Percentiles rank a stretch among this genome's conserved stretches.
Evolutionary conservation across 2,888 invertebrate species (phyloP).

Genomic region (Apamea sordens): DNA sequence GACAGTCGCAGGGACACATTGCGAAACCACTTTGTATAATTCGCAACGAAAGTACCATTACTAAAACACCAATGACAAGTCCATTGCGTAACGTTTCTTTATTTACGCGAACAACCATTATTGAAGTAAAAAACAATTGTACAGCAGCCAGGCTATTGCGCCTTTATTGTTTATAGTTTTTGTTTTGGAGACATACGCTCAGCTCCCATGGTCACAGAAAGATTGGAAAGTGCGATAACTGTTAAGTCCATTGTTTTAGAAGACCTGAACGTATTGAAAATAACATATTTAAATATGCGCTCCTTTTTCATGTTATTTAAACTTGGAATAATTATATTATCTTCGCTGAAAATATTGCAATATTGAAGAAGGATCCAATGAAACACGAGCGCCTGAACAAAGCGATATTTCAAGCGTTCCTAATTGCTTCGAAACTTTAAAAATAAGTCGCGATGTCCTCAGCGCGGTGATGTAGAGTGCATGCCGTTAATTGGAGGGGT

Average conservation of each 20-base stretch:
- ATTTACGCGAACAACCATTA: constrained; percentile 51
- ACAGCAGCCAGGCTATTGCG: constrained; percentile 16
- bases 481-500: constrained; percentile 72
- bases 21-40: constrained; percentile 54
- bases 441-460: constrained; percentile 36
- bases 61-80: constrained; percentile 61
- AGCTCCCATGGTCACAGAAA: constrained; percentile 32
- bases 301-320: constrained; percentile 5
- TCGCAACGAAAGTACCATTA: constrained; percentile 51
- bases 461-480: constrained; percentile 53
- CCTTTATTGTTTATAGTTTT: constrained; percentile 49
- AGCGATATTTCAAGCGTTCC: constrained; percentile 9
- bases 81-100: constrained; percentile 48
- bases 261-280: constrained; percentile 11
- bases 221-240: constrained; percentile 37
- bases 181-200: constrained; percentile 10
- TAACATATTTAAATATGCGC: constrained; percentile 4
- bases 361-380: constrained; percentile 2
- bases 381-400: background rate
- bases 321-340: background rate
- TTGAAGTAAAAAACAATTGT: constrained; percentile 45
- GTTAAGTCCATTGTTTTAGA: constrained; percentile 28
- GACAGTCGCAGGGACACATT: constrained; percentile 33
- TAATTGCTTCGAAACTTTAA: constrained; percentile 35
- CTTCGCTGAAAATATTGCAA: constrained; percentile 2